phyloP scores from a whole-genome alignment of 2,797 vertebrate species.

The Phoxinus dragarum region DNA sequence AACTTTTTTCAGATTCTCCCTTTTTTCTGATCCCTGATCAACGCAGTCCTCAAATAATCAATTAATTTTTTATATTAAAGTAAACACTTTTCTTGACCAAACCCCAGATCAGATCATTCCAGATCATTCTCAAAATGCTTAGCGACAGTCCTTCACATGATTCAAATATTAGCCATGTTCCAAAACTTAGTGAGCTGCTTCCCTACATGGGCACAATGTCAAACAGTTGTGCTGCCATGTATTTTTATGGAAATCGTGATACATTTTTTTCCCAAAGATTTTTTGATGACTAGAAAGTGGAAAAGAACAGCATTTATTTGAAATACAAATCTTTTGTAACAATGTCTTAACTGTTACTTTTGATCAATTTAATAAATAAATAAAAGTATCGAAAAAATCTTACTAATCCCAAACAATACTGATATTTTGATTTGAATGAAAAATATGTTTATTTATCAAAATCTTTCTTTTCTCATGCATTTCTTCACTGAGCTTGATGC shows the following conservation, averaged over 20 bases:
- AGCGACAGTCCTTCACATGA: constrained; percentile 43
- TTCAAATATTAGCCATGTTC: constrained; percentile 7
- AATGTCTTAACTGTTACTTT: background rate
- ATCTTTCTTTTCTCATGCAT: background rate
- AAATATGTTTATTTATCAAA: background rate
- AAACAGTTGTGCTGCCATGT: background rate
- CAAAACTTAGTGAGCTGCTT: background rate
- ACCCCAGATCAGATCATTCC: too few relatives aligned
- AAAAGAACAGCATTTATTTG: background rate
- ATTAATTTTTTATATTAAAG: background rate
- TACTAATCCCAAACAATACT: background rate
- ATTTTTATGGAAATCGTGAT: background rate
- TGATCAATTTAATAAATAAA: background rate
- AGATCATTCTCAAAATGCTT: constrained; percentile 38
- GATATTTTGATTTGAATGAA: background rate
- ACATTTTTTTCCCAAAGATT: background rate
- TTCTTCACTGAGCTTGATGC: background rate
- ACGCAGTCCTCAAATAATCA: constrained; percentile 7
- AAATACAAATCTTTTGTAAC: background rate
- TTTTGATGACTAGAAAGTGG: background rate
- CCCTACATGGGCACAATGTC: too few relatives aligned
- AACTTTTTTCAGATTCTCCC: constrained; percentile 52
- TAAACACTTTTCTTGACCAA: constrained; percentile 33
- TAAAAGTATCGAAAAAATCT: background rate
- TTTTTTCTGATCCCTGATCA: too few relatives aligned